Evolutionary conservation across 1,140 invertebrate species (phyloP).

Genomic region (Nomia melanderi): DNA sequence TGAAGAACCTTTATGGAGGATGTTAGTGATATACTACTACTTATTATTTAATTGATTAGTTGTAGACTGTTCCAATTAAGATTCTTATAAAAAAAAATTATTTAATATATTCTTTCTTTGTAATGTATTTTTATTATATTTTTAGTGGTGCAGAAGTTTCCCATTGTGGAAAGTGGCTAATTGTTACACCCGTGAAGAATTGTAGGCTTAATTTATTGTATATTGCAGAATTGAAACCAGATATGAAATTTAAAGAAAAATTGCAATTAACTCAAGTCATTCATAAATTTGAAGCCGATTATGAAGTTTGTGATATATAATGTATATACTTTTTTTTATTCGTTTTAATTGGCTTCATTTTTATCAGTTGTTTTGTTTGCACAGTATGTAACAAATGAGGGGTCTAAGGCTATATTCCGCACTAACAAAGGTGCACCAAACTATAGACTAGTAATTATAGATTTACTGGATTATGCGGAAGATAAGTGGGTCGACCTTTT

Average conservation of each 20-base stretch:
- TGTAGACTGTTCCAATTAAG: too few relatives aligned
- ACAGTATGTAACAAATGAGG: constrained; percentile 96
- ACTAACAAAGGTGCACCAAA: constrained; percentile 97
- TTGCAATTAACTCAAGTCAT: constrained; percentile 89
- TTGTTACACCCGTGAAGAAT: constrained; percentile 89
- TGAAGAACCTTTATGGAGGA: constrained; percentile 94
- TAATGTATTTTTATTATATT: constrained; percentile 37
- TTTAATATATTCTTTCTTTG: background rate
- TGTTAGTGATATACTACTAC: constrained; percentile 84
- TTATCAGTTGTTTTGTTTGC: constrained; percentile 67
- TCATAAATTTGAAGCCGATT: constrained; percentile 95
- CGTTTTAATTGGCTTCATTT: constrained; percentile 11
- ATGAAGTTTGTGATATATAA: constrained; percentile 86
- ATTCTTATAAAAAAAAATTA: background rate
- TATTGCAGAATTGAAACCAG: constrained; percentile 87
- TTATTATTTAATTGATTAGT: background rate
- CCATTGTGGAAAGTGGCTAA: constrained; percentile 94
- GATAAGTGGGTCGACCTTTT: constrained; percentile 93
- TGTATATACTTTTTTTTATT: constrained; percentile 1
- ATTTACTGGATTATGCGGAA: constrained; percentile 89
- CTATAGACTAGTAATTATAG: constrained; percentile 93
- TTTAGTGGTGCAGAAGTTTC: constrained; percentile 90
- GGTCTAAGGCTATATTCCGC: constrained; percentile 90
- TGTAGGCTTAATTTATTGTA: constrained; percentile 95
- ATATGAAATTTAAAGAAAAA: constrained; percentile 83